phyloP scores from a whole-genome alignment of 2,113 vertebrate genomes.

The Nibea albiflora region DNA sequence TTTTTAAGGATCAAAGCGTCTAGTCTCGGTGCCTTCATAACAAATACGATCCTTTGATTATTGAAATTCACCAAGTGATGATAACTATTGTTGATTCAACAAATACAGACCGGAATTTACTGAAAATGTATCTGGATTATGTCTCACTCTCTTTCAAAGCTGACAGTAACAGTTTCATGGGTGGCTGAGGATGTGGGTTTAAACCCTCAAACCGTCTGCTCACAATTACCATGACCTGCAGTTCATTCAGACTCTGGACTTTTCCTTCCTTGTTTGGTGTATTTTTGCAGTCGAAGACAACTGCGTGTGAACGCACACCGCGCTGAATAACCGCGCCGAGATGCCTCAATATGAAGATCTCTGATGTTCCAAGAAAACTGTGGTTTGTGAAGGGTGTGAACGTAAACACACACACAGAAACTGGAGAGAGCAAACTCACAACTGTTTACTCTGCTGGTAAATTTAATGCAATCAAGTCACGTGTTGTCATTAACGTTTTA shows the following conservation, averaged over 20 bases:
- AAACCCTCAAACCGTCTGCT: not conserved
- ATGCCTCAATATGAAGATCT: not conserved
- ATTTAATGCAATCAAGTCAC: not conserved
- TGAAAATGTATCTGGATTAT: conserved; percentile 24
- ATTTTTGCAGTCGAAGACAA: not conserved
- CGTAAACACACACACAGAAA: not conserved
- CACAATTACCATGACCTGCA: not conserved
- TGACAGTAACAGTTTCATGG: not conserved
- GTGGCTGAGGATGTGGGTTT: conserved; percentile 13
- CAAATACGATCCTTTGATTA: conserved; percentile 61
- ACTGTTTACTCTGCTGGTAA: not conserved
- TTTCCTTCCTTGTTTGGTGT: not conserved
- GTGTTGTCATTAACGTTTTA: not conserved
- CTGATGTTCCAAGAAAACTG: not conserved
- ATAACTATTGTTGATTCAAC: conserved; percentile 46
- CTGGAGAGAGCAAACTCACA: not conserved
- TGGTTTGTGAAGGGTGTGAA: not conserved
- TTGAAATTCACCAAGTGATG: conserved; percentile 42
- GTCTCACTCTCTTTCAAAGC: conserved; percentile 1
- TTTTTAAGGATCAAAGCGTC: conserved; percentile 42
- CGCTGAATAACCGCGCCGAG: not conserved
- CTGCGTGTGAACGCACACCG: not conserved
- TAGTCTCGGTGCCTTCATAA: conserved; percentile 41
- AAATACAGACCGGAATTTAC: conserved; percentile 35
- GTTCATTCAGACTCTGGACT: not conserved